A percentile compares a stretch with the other conserved stretches of the same genome.
Evolutionary conservation across 1,140 invertebrate genomes (phyloP).

Genomic region (Drosophila sturtevanti): DNA sequence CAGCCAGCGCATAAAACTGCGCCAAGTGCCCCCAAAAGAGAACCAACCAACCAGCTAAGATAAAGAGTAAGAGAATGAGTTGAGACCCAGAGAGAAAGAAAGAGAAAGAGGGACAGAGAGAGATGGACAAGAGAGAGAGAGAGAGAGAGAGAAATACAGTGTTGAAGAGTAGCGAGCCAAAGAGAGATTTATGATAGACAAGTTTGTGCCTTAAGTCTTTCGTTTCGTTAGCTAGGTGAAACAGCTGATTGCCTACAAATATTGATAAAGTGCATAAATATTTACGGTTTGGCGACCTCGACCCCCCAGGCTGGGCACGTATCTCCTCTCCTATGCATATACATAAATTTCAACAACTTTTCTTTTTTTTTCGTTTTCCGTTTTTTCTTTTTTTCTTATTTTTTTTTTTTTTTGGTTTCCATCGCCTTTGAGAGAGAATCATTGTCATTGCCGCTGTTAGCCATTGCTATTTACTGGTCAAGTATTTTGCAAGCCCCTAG

Average conservation of each 20-base stretch:
- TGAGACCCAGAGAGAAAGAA: background rate
- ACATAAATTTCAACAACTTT: constrained; percentile 65
- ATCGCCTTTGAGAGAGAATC: constrained; percentile 5
- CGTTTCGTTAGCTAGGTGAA: constrained; percentile 55
- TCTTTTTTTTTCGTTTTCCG: too few species aligned
- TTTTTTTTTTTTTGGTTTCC: constrained; percentile 12
- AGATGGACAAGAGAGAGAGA: constrained; percentile 44
- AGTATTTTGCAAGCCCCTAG: constrained; percentile 46
- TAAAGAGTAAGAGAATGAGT: constrained; percentile 26
- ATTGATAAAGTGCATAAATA: constrained; percentile 73
- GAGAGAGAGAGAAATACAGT: constrained; percentile 12
- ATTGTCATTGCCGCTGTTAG: constrained; percentile 11
- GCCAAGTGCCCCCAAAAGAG: constrained; percentile 60
- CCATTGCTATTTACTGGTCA: constrained; percentile 49
- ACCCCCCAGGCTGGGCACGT: constrained; percentile 59
- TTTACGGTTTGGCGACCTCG: constrained; percentile 74
- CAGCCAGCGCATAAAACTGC: constrained; percentile 69
- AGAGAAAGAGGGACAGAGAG: constrained; percentile 61
- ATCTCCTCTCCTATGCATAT: constrained; percentile 34
- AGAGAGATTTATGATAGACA: constrained; percentile 74
- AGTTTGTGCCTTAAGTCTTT: constrained; percentile 78
- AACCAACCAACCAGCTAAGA: constrained; percentile 17
- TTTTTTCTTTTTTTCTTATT: constrained; percentile 41
- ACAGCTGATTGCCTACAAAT: constrained; percentile 70
- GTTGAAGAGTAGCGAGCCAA: constrained; percentile 36